Percentiles rank a stretch among this genome's conserved stretches.
These are phyloP conservation scores for Netelia fuscicornis DNA, from an alignment of 2,888 invertebrate species.

Conservation along the genomic window DNA sequence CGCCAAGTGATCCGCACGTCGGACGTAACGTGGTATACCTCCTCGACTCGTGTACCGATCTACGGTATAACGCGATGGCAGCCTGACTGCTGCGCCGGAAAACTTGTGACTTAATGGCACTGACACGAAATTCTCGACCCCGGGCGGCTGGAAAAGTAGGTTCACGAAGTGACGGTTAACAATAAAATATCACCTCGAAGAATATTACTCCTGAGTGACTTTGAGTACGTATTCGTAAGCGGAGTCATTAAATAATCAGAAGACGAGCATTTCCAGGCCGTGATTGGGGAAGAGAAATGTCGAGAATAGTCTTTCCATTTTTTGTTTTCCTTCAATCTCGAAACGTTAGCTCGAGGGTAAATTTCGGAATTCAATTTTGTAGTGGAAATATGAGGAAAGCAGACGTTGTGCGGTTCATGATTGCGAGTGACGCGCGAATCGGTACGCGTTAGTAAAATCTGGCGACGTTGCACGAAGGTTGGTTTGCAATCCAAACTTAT, in stretches of 20 bases:
- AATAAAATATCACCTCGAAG: conserved; percentile 45
- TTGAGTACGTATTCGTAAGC: background rate
- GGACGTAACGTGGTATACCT: conserved; percentile 39
- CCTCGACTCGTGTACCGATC: background rate
- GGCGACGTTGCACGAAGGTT: conserved; percentile 2
- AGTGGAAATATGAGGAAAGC: too few species aligned
- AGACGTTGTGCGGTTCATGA: too few species aligned
- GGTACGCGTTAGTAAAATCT: too few species aligned
- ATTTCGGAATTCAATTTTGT: conserved; percentile 10
- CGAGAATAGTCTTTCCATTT: background rate
- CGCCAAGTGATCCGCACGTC: conserved; percentile 62
- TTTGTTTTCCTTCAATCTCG: background rate
- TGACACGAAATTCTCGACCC: conserved; percentile 32
- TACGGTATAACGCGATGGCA: background rate
- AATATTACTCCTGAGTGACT: conserved; percentile 32
- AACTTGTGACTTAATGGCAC: conserved; percentile 59
- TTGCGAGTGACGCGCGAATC: too few species aligned
- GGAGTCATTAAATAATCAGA: conserved; percentile 50
- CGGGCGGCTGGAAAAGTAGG: background rate
- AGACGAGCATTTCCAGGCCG: conserved; percentile 1
- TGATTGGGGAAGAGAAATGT: background rate
- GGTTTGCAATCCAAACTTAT: conserved; percentile 54
- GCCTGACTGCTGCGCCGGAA: conserved; percentile 46
- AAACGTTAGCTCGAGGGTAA: conserved; percentile 2
- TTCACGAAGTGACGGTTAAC: conserved; percentile 40